These are phyloP conservation scores for Chromis chromis DNA, from an alignment of 2,797 vertebrate genomes.

Conservation along the genomic window DNA sequence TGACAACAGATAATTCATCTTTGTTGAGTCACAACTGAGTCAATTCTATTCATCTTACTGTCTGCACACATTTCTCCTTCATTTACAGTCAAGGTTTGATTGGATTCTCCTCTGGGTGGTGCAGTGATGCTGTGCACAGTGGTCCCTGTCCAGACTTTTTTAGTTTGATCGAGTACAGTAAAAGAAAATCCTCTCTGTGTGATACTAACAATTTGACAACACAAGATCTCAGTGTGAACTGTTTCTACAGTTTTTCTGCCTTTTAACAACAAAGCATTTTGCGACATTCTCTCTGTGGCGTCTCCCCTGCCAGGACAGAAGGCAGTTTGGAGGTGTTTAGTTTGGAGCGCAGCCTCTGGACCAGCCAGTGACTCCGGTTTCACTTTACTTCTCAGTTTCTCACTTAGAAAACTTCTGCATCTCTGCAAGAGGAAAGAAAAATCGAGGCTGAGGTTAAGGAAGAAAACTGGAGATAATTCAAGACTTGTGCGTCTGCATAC, in stretches of 20 bases:
- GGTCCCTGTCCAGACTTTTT: not conserved
- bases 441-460: not conserved
- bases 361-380: slow-evolving; percentile 87
- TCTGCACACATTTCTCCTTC: not conserved
- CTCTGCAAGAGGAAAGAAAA: slow-evolving; percentile 66
- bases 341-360: slow-evolving; percentile 80
- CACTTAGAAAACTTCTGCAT: slow-evolving; percentile 82
- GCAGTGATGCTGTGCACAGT: slow-evolving; percentile 5
- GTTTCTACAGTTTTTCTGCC: slow-evolving; percentile 16
- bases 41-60: not conserved
- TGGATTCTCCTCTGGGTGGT: slow-evolving; percentile 41
- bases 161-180: slow-evolving; percentile 12
- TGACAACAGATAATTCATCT: slow-evolving; percentile 17
- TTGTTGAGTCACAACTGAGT: slow-evolving; percentile 18
- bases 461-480: not conserved
- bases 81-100: not conserved
- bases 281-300: slow-evolving; percentile 3
- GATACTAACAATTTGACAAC: slow-evolving; percentile 26
- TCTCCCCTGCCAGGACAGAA: slow-evolving; percentile 36
- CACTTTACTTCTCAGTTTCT: slow-evolving; percentile 37
- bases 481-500: slow-evolving; percentile 71
- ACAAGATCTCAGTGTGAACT: slow-evolving; percentile 14
- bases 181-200: slow-evolving; percentile 3
- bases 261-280: slow-evolving; percentile 25
- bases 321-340: slow-evolving; percentile 31